phyloP scores from a whole-genome alignment of 2,888 invertebrate genomes.

The Pteria penguin region DNA sequence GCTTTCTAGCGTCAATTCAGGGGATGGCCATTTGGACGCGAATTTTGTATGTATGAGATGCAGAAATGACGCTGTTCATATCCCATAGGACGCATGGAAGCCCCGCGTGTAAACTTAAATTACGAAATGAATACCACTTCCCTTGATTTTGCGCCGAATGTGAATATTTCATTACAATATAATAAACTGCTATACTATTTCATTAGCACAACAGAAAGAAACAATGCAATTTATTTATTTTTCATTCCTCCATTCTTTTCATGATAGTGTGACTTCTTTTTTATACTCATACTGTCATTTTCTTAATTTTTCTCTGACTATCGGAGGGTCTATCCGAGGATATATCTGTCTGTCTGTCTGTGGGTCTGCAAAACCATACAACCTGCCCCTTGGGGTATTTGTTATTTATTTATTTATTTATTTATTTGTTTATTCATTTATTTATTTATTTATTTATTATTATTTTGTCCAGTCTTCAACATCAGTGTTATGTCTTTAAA shows the following conservation, averaged over 20 bases:
- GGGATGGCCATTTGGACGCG: not conserved
- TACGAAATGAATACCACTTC: slow-evolving; percentile 7
- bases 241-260: not conserved
- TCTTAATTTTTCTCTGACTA: slow-evolving; percentile 11
- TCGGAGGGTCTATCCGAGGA: not conserved
- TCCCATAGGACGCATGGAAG: slow-evolving; percentile 17
- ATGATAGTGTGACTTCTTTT: not conserved
- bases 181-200: not conserved
- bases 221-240: not conserved
- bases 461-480: too few relatives aligned
- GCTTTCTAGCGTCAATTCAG: not conserved
- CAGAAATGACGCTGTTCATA: not conserved
- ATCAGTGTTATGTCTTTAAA: too few relatives aligned
- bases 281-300: slow-evolving; percentile 28
- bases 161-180: slow-evolving; percentile 24
- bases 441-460: too few relatives aligned
- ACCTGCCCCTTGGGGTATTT: too few relatives aligned
- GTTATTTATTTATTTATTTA: too few relatives aligned
- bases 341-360: too few relatives aligned
- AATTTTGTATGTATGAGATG: slow-evolving; percentile 23
- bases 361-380: too few relatives aligned
- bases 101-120: slow-evolving; percentile 19
- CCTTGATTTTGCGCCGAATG: slow-evolving; percentile 5
- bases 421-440: too few relatives aligned
- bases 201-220: too few relatives aligned